phyloP scores from a whole-genome alignment of 2,797 vertebrate species.

The Argentina silus region DNA sequence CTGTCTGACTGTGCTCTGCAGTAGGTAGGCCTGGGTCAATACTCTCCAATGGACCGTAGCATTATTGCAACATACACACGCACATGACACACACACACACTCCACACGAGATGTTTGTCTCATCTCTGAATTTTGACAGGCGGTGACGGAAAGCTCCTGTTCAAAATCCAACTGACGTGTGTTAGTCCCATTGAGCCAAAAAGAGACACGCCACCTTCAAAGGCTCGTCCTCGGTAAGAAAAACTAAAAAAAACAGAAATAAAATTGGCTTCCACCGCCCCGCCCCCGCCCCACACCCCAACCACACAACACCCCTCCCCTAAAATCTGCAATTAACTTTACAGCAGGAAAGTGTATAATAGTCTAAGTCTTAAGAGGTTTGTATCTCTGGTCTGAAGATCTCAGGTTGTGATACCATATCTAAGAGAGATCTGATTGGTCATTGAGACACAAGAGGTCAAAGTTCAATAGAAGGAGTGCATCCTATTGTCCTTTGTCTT shows the following conservation, averaged over 20 bases:
- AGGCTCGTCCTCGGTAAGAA: constrained; percentile 18
- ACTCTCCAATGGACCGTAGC: constrained; percentile 15
- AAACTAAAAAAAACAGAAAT: background rate
- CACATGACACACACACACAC: constrained; percentile 5
- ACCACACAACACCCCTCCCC: background rate
- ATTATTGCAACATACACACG: background rate
- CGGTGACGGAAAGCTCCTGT: constrained; percentile 55
- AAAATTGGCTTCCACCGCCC: constrained; percentile 52
- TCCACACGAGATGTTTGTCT: constrained; percentile 10
- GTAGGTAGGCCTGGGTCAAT: constrained; percentile 11
- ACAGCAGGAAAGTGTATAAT: constrained; percentile 71
- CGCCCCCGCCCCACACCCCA: too few species aligned
- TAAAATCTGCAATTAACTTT: constrained; percentile 70
- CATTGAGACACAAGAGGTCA: constrained; percentile 16
- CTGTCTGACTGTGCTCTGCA: constrained; percentile 40
- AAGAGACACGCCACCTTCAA: constrained; percentile 21
- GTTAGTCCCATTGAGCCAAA: constrained; percentile 37
- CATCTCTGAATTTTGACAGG: constrained; percentile 26
- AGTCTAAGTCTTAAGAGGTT: constrained; percentile 37
- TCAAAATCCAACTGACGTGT: constrained; percentile 46
- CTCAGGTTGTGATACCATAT: constrained; percentile 38
- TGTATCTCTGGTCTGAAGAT: constrained; percentile 42
- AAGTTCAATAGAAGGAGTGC: constrained; percentile 7
- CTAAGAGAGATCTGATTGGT: constrained; percentile 22
- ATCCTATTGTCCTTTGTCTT: constrained; percentile 2